A percentile compares a stretch with the other conserved stretches of the same genome.
Evolutionary conservation across 2,113 vertebrate genomes (phyloP).

Genomic region (Tachuris rubrigastra): DNA sequence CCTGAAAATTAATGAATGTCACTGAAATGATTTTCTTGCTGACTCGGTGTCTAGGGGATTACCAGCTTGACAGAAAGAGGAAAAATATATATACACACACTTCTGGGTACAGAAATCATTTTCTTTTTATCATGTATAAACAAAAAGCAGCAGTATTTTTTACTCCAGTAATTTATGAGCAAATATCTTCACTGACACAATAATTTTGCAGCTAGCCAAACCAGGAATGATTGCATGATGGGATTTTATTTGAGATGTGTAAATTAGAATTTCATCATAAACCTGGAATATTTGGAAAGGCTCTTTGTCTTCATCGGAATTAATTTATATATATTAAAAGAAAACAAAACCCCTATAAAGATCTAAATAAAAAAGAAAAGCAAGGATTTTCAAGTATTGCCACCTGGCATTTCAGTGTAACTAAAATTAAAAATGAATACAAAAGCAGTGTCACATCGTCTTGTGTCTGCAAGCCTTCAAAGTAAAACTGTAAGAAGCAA

Average conservation of each 20-base stretch:
- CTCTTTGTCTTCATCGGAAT: background rate
- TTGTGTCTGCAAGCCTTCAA: background rate
- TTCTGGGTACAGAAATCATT: slow-evolving; percentile 29
- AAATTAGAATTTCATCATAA: slow-evolving; percentile 30
- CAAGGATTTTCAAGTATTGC: background rate
- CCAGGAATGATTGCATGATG: background rate
- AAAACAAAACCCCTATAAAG: background rate
- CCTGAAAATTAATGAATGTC: slow-evolving; percentile 59
- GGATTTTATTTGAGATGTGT: background rate
- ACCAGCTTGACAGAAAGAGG: slow-evolving; percentile 16
- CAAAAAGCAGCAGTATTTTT: slow-evolving; percentile 33
- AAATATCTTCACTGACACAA: slow-evolving; percentile 28
- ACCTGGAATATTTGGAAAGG: background rate
- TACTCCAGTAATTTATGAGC: slow-evolving; percentile 27
- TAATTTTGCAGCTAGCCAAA: slow-evolving; percentile 34
- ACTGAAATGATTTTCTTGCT: slow-evolving; percentile 51
- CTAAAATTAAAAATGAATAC: background rate
- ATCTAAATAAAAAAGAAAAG: background rate
- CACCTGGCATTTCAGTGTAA: background rate
- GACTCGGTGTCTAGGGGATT: slow-evolving; percentile 18
- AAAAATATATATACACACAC: background rate
- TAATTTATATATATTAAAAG: background rate
- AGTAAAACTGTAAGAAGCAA: background rate
- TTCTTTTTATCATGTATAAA: slow-evolving; percentile 53
- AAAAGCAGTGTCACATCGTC: background rate